These are phyloP conservation scores for Melanostoma scalare DNA, from an alignment of 2,888 invertebrate genomes.

Conservation along the genomic window DNA sequence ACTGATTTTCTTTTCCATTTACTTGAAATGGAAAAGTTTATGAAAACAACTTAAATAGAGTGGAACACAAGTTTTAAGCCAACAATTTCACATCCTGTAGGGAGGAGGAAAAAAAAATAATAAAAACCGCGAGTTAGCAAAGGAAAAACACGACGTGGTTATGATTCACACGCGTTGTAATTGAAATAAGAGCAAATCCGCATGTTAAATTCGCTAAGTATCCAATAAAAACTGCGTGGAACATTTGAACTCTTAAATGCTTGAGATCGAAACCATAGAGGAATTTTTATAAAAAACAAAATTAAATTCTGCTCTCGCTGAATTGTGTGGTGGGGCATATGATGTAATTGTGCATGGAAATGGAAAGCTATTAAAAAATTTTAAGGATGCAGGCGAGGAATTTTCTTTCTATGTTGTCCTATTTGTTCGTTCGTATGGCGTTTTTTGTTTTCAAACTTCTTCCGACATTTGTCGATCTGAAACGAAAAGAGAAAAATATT, in stretches of 20 bases:
- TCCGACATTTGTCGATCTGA: no score
- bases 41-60: slow-evolving; percentile 60
- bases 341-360: slow-evolving; percentile 50
- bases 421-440: slow-evolving; percentile 6
- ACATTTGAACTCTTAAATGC: no score
- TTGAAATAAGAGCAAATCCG: no score
- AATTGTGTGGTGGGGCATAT: slow-evolving; percentile 11
- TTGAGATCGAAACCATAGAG: no score
- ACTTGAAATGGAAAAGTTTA: slow-evolving; percentile 29
- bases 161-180: slow-evolving; percentile 27
- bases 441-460: not conserved
- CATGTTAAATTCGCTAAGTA: no score
- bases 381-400: slow-evolving; percentile 27
- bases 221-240: no score
- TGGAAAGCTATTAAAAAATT: slow-evolving; percentile 19
- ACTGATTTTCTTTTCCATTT: slow-evolving; percentile 39
- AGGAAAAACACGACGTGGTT: slow-evolving; percentile 12
- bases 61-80: slow-evolving; percentile 69
- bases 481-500: no score
- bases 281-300: no score
- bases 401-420: slow-evolving; percentile 18
- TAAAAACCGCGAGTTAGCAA: not conserved
- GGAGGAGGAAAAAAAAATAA: slow-evolving; percentile 46
- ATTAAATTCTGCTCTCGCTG: not conserved
- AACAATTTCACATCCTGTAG: slow-evolving; percentile 75